Conservation (phyloP, 2,888 invertebrate genomes). For the Campaea margaritaria region DNA sequence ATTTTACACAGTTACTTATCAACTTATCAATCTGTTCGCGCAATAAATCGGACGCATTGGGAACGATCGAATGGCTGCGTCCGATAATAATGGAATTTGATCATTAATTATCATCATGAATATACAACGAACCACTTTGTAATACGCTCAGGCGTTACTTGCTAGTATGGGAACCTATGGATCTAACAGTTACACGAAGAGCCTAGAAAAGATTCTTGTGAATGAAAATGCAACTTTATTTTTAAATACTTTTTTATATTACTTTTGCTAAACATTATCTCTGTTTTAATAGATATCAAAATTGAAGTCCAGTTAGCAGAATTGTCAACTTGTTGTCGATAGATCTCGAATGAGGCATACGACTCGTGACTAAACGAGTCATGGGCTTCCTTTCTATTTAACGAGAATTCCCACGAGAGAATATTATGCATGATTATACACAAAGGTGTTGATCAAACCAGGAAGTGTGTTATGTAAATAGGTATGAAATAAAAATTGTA, state of each 20-base stretch:
- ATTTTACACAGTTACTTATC: slow-evolving; percentile 4
- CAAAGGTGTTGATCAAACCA: slow-evolving; percentile 35
- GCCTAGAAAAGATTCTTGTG: background rate
- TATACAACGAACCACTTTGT: slow-evolving; percentile 29
- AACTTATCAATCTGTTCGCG: slow-evolving; percentile 42
- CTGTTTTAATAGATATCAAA: too few relatives aligned
- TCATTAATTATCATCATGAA: slow-evolving; percentile 37
- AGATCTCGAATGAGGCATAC: too few relatives aligned
- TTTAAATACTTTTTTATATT: too few relatives aligned
- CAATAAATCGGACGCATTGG: slow-evolving; percentile 50
- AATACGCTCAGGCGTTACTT: slow-evolving; percentile 11
- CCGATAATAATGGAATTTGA: slow-evolving; percentile 39
- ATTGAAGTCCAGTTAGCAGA: too few relatives aligned
- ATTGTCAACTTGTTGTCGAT: too few relatives aligned
- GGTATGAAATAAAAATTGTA: slow-evolving; percentile 25
- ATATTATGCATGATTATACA: slow-evolving; percentile 34
- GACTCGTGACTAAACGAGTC: slow-evolving; percentile 12
- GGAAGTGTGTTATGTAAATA: slow-evolving; percentile 33
- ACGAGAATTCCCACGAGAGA: slow-evolving; percentile 36
- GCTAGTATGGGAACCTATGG: slow-evolving; percentile 4
- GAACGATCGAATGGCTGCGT: slow-evolving; percentile 47
- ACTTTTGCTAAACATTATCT: too few relatives aligned
- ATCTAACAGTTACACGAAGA: background rate
- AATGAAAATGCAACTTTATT: background rate
- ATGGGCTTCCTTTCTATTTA: background rate